Base-by-base conservation (phyloP, 2,113 vertebrate genomes). In the Sinosuthora webbiana region DNA sequence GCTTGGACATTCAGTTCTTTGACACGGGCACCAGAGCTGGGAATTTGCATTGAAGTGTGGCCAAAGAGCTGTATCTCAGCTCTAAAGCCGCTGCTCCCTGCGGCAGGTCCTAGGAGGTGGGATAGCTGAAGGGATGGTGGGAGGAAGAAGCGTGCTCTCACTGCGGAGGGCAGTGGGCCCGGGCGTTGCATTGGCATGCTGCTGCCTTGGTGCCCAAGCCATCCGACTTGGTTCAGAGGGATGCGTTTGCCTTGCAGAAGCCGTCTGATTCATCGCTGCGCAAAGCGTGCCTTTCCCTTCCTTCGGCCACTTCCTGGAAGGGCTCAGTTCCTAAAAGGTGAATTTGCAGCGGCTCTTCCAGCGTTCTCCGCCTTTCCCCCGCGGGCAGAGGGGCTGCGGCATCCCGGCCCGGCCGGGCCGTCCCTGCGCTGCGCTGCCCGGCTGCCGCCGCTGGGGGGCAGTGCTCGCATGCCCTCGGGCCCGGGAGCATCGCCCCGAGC, bases 311-410 rank as follows among this genome's bases (percentile, higher is more conserved):
- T 57, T 33, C 27, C 37, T 2, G 24, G 31, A 42, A 65, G 35
- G 60, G 16, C 33, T 67, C 35, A 6, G 30, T 2, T 56, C 15
- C 63, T 10, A 3, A 8, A n/a, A 20, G 18, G 18, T 6, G 3
- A 15, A 9, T 18, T 42, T 31, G 15, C 45, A 28, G n/a, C 16
- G 6, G 20, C 11, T 30, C 31, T 31, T 2, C 5, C 12, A 2
- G 24, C 0, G 22, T 0, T 52, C 13, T 7, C 13, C 6, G 15
- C n/a, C 21, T 4, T 4, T 6, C 2, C 27, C 4, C 3, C 1
- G 28, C 0, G 2, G 2, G 9, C 35, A 4, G 45, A 39, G 15
- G 16, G 7, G 27, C 0, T 4, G 55, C 55, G 4, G 8, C 6
- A 5, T 11, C 20, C 25, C 3, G 6, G 9, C 2, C 45, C 47